Conservation (phyloP, 2,113 vertebrate species). For the Murina feae region DNA sequence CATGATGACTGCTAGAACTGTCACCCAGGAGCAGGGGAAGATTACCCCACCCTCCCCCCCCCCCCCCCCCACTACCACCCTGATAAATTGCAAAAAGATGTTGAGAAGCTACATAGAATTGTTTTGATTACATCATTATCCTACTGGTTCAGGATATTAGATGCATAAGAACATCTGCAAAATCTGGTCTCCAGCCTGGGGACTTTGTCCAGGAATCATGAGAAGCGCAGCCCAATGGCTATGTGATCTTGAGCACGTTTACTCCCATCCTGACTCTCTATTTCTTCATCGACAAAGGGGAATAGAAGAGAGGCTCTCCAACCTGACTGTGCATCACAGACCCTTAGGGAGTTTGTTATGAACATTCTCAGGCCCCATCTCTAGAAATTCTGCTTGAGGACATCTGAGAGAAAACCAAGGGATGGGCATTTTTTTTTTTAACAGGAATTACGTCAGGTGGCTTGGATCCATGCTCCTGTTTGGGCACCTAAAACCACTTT, state of each 20-base stretch:
- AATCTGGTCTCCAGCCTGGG: not conserved
- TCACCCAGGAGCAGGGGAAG: not conserved
- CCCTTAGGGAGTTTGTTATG: not conserved
- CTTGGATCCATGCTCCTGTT: not conserved
- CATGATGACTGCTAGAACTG: not conserved
- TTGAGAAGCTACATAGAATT: not conserved
- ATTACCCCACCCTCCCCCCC: fast-evolving
- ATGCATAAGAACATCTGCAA: not conserved
- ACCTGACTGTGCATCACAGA: not conserved
- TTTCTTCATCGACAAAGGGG: not conserved
- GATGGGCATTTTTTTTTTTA: not conserved
- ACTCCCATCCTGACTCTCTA: not conserved
- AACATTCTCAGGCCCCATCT: not conserved
- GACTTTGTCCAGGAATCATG: not conserved
- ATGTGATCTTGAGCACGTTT: not conserved
- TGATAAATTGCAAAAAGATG: not conserved
- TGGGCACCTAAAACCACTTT: not conserved
- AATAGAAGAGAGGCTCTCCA: not conserved
- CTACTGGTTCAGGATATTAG: not conserved
- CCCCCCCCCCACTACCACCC: not conserved
- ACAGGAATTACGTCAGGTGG: not conserved
- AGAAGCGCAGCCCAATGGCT: not conserved
- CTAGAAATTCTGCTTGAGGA: not conserved
- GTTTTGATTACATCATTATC: not conserved
- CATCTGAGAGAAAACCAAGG: not conserved